Evolutionary conservation across 2,113 vertebrate genomes (phyloP), one percentile per base, ranked within the genome.

Genomic region (Pelvicachromis taeniatus): DNA sequence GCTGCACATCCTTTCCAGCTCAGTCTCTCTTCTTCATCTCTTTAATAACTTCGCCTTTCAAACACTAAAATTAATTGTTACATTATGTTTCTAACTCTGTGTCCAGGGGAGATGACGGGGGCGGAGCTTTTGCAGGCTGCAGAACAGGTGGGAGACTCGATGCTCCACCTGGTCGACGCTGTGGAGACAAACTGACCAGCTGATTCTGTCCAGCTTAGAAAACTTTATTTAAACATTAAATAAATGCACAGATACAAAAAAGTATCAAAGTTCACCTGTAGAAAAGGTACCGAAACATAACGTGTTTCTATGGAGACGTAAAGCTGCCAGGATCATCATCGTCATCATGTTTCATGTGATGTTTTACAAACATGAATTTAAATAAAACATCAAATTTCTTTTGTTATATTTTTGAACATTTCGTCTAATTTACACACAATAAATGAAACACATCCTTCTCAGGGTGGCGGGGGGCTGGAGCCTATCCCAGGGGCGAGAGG

Each of bases 111-210:
- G 17, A 79, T 26, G 59, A 91, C 45, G 89, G 88, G 82, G 68
- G 85, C 31, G 91, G 95, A 80, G 16, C 92, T 98, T 26, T 89
- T 97, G 21, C 65, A 78, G 54, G 87, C 95, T 82, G 97, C 97
- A 31, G 94, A 95, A 21, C 78, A 5, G 21, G 91, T 98, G 31
- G 94, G 89, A 86, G 93, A 87, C 26, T 93, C 92, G 0, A 95
- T 99, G 75, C 95, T 92, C 79, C 85, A 93, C 12, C 92, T 99
- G 35, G 93, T 98, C 79, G 93, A 88, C 4, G 85, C 95, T 45
- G 38, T 97, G 83, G 87, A 81, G 73, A 53, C 56, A 85, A 50
- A 85, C 53, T 16, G 54, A 91, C 10, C 53, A 80, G 65, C 29
- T 31, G 48, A 80, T 26, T 42, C 9, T 1, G 1, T 40, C 31